phyloP scores from a whole-genome alignment of 2,888 invertebrate species.

The Therioaphis trifolii region DNA sequence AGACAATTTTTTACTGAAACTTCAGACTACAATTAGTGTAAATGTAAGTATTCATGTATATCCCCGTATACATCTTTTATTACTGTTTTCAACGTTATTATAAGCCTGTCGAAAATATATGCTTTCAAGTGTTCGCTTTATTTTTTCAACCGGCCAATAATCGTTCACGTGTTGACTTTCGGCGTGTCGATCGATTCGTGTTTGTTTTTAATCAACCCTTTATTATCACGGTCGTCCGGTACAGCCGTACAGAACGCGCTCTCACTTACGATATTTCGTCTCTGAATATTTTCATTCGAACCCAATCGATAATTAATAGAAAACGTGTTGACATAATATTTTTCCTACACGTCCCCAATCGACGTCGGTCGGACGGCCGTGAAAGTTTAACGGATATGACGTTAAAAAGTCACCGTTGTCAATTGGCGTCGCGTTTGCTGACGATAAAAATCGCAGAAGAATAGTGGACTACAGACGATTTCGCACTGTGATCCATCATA shows the following conservation, averaged over 20 bases:
- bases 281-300: neutral
- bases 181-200: neutral
- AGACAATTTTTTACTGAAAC: too few species aligned
- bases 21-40: too few species aligned
- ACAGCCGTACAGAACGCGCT: too few species aligned
- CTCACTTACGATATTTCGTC: neutral
- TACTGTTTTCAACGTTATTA: neutral
- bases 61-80: neutral
- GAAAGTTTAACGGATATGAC: too few species aligned
- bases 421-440: too few species aligned
- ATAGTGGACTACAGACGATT: too few species aligned
- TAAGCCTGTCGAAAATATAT: neutral
- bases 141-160: neutral
- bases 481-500: too few species aligned
- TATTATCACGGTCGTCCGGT: neutral
- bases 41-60: too few species aligned
- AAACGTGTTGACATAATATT: neutral
- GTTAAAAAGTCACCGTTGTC: too few species aligned
- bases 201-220: constrained; percentile 1
- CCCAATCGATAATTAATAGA: neutral
- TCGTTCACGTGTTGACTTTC: neutral
- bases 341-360: too few species aligned
- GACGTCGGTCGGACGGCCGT: too few species aligned
- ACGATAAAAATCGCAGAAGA: too few species aligned
- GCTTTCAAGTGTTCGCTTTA: neutral